Evolutionary conservation across 2,888 invertebrate species (phyloP), one percentile per base, ranked within the genome.

Genomic region (Pedicia rivosa): DNA sequence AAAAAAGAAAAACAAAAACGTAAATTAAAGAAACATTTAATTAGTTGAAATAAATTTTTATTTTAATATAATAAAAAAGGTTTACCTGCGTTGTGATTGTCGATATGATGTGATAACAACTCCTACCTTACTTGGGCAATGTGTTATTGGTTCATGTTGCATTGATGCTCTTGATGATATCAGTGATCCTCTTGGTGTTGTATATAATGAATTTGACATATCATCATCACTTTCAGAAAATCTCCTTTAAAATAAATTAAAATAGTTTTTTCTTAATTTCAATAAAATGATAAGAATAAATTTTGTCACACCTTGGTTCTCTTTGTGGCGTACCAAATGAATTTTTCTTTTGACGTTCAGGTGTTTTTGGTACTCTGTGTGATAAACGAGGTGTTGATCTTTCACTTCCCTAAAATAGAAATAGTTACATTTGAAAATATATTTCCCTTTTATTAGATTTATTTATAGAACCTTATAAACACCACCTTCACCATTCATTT

Each of bases 31-130:
- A 26, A 26, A 14, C n/a, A n/a, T n/a, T n/a, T n/a, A n/a, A n/a
- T n/a, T n/a, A n/a, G n/a, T n/a, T n/a, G n/a, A n/a, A n/a, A n/a
- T n/a, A n/a, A n/a, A n/a, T n/a, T n/a, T n/a, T n/a, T n/a, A n/a
- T n/a, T n/a, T n/a, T n/a, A n/a, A n/a, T n/a, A n/a, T 25, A 25
- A 19, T 10, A 14, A 14, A 33, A 25, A 35, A 26, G 16, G 9
- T 26, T 54, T 63, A 87, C 83, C 90, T 79, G 56, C 91, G 63
- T 51, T 87, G 83, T 10, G 88, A 86, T 54, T 86, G 80, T 35
- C 88, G 65, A 50, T 82, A 87, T 3, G 88, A 88, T 2, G 90
- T 90, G 39, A 91, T 86, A 36, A 90, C 88, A 6, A 88, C 87
- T 1, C 90, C 90, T 2, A 83, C 86, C 58, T 82, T 82, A 44